Base-by-base conservation (phyloP, 2,888 invertebrate species). In the Epirrhoe alternata region DNA sequence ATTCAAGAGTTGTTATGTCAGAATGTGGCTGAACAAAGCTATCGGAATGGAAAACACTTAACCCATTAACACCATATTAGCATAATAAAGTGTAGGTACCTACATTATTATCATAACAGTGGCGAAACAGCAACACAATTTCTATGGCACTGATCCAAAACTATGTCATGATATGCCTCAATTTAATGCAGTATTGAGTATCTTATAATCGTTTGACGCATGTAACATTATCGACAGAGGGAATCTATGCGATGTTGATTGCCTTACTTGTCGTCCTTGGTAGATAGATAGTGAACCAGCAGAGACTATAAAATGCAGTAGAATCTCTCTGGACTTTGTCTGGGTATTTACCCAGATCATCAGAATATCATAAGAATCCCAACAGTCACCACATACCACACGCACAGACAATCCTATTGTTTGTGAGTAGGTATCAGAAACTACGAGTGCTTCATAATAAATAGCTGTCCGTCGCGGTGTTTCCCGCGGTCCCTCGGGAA, bases 21-120 rank as follows among this genome's bases (percentile, higher is more conserved):
- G 35, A 55, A 17, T 50, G 55, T 42, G 45, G 38, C 17, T 53
- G 14, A 10, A 50, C 33, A 51, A 55, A 60, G 38, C 31, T 51
- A 60, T 65, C 33, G 45, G 55, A 61, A 52, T 61, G 52, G 51
- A 49, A 57, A 57, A 56, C 52, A 61, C 45, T 35, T 51, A 35
- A 24, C 14, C 54, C 16, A 65, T 65, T 65, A 65, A 47, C 61
- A 65, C 54, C 64, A 47, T 30, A 55, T 56, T 55, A 65, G 51
- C 55, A 51, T 60, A 60, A 60, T 65, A 65, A 56, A 51, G 45
- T 50, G 50, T 45, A n/a, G n/a, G n/a, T n/a, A n/a, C n/a, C n/a
- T n/a, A 42, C 61, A 55, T 0, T 54, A 66, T 53, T 59, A 66
- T 66, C 63, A 68, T 61, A 68, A 57, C 57, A 64, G 53, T 57